These are phyloP conservation scores for Pyrocoelia pectoralis DNA, from an alignment of 2,888 invertebrate genomes.

Conservation along the genomic window DNA sequence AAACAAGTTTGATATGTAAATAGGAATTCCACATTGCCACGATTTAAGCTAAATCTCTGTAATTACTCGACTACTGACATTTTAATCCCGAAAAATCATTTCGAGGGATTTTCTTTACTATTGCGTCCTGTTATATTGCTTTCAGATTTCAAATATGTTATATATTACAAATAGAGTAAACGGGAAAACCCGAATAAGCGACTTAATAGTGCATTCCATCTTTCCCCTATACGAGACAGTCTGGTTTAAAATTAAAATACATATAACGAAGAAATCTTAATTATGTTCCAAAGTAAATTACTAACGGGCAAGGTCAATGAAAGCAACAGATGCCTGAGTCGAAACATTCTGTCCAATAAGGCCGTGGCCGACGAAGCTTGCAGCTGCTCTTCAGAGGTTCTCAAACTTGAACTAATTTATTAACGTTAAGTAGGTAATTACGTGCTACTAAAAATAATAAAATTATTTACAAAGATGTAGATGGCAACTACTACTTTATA, in stretches of 20 bases:
- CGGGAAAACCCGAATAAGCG: background rate
- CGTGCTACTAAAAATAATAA: background rate
- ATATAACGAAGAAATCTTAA: slow-evolving; percentile 6
- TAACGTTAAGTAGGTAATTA: background rate
- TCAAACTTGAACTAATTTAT: slow-evolving; percentile 21
- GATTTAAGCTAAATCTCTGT: background rate
- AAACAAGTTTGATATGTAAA: slow-evolving; percentile 21
- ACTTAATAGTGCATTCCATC: background rate
- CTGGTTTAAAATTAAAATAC: slow-evolving; percentile 3
- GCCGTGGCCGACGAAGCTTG: slow-evolving; percentile 23
- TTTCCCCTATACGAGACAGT: background rate
- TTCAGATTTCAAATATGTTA: background rate
- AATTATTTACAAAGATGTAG: background rate
- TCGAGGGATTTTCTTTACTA: slow-evolving; percentile 16
- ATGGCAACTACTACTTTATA: background rate
- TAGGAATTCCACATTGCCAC: background rate
- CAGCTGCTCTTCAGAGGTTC: slow-evolving; percentile 29
- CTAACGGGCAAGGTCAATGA: slow-evolving; percentile 28
- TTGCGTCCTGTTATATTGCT: background rate
- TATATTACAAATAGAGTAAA: slow-evolving; percentile 5
- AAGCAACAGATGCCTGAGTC: slow-evolving; percentile 33
- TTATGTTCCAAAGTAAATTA: slow-evolving; percentile 21
- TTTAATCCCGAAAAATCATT: slow-evolving; percentile 13
- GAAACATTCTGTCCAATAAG: slow-evolving; percentile 18
- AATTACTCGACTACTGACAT: background rate